phyloP scores from a whole-genome alignment of 2,888 invertebrate species.

The Gisinianus flammeolus region DNA sequence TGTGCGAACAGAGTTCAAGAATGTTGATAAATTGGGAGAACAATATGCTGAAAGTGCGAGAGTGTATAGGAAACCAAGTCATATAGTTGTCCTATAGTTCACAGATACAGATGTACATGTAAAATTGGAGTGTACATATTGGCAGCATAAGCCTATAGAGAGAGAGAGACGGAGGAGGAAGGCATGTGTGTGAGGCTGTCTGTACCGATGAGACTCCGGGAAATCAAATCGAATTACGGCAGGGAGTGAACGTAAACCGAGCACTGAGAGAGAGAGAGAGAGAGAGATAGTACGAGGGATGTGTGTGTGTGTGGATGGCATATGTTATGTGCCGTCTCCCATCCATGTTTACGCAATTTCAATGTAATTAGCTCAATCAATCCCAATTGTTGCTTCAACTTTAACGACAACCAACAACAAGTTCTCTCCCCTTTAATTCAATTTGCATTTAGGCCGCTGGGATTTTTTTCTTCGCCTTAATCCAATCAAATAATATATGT shows the following conservation, averaged over 20 bases:
- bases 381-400: conserved; percentile 47
- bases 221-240: conserved; percentile 35
- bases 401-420: conserved; percentile 35
- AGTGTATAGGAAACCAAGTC: too few species aligned
- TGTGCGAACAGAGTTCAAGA: too few species aligned
- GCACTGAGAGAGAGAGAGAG: too few species aligned
- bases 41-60: too few species aligned
- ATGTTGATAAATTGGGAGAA: too few species aligned
- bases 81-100: too few species aligned
- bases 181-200: not conserved
- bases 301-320: not conserved
- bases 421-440: conserved; percentile 40
- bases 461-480: conserved; percentile 39
- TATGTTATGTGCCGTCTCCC: conserved; percentile 31
- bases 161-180: not conserved
- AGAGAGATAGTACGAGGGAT: conserved; percentile 5
- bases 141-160: not conserved
- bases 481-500: conserved; percentile 29
- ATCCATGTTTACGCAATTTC: conserved; percentile 44
- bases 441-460: conserved; percentile 41
- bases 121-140: not conserved
- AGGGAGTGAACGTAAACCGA: conserved; percentile 24
- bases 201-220: conserved; percentile 34
- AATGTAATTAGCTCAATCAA: conserved; percentile 50
- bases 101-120: not conserved